These are phyloP conservation scores for Cryptosula pallasiana DNA, from an alignment of 2,888 invertebrate species.

Conservation along the genomic window DNA sequence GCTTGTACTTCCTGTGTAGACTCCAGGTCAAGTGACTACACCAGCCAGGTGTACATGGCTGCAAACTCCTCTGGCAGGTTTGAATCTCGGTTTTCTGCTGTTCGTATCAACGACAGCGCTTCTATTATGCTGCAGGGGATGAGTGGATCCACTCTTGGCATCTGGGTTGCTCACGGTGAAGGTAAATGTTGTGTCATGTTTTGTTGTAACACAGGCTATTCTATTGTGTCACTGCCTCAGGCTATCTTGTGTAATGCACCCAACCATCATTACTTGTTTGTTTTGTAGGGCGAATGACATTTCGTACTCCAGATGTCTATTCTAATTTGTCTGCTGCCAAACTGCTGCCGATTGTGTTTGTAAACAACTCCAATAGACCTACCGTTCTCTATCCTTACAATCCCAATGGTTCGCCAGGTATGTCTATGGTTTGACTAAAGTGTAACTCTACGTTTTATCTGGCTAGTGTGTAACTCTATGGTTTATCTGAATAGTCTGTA, in stretches of 20 bases:
- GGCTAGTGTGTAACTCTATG: too few species aligned
- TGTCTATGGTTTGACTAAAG: conserved; percentile 62
- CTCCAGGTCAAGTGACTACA: neutral
- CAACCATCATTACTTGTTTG: too few species aligned
- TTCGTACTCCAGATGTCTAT: conserved; percentile 50
- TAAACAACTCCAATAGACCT: conserved; percentile 70
- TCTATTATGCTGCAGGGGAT: conserved; percentile 86
- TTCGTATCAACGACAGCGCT: conserved; percentile 66
- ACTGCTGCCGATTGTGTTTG: conserved; percentile 75
- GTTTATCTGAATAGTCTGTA: too few species aligned
- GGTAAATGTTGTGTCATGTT: too few species aligned
- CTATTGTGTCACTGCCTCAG: too few species aligned
- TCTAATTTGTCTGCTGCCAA: conserved; percentile 53
- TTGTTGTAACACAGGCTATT: too few species aligned
- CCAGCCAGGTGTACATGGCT: conserved; percentile 58
- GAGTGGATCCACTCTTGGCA: conserved; percentile 80
- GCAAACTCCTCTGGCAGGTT: conserved; percentile 85
- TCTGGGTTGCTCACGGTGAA: conserved; percentile 96
- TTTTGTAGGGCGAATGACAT: conserved; percentile 51
- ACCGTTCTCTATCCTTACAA: conserved; percentile 76
- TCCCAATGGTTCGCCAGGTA: conserved; percentile 62
- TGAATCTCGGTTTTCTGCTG: conserved; percentile 74
- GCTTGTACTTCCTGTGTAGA: too few species aligned
- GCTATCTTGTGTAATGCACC: too few species aligned
- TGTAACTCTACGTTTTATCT: too few species aligned